Percentiles rank a stretch among this genome's conserved stretches.
phyloP scores from a whole-genome alignment of 2,797 vertebrate species.

The Tenualosa ilisha region DNA sequence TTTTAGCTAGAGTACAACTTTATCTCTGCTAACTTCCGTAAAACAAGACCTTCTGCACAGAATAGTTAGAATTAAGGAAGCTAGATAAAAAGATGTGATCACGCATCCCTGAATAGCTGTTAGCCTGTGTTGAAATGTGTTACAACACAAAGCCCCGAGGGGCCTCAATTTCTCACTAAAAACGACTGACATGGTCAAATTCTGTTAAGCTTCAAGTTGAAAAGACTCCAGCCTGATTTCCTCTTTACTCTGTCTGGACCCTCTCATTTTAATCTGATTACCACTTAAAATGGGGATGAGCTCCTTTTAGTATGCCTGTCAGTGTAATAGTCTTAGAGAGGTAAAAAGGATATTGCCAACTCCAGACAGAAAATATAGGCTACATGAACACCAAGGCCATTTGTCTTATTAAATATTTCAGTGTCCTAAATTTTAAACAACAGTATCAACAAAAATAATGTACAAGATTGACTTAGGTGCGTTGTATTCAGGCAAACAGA shows the following conservation, averaged over 20 bases:
- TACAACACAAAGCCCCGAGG: neutral
- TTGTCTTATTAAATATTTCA: neutral
- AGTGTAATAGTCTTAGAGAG: neutral
- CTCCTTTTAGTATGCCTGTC: neutral
- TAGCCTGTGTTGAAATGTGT: neutral
- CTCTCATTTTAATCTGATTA: conserved; percentile 18
- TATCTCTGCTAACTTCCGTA: too few species aligned
- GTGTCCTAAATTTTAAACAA: neutral
- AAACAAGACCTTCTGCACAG: neutral
- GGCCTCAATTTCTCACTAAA: neutral
- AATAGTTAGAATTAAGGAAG: neutral
- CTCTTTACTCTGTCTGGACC: neutral
- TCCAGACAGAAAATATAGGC: neutral
- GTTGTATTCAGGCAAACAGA: neutral
- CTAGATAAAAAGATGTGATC: too few species aligned
- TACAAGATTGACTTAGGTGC: neutral
- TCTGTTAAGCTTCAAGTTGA: neutral
- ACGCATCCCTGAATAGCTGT: neutral
- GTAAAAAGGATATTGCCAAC: neutral
- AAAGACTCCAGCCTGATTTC: neutral
- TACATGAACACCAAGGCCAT: neutral
- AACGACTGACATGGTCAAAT: neutral
- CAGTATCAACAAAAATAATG: neutral
- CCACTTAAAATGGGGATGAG: neutral
- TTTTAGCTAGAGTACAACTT: too few species aligned